Base-by-base conservation (phyloP, 2,113 vertebrate species). In the Bos javanicus region DNA sequence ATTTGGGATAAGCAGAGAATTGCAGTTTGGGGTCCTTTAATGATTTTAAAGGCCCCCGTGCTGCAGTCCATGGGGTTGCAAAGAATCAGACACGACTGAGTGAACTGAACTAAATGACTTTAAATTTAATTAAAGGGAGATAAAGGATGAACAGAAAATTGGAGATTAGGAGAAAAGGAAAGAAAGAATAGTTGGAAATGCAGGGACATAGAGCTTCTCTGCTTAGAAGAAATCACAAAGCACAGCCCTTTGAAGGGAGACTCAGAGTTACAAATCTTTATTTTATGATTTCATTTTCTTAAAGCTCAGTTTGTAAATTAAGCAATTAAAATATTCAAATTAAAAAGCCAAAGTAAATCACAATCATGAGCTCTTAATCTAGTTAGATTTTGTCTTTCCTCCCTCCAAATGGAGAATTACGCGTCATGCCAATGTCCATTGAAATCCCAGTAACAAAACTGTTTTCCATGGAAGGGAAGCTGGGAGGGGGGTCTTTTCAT, bases 271-370 rank as follows among this genome's bases (percentile, higher is more conserved):
- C 74, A 89, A 91, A 90, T 93, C 93, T 94, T 62, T 54, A 82
- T 84, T 91, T 19, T 80, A 17, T 48, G 8, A 21, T 96, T 92
- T 90, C 71, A 71, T 52, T 96, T 96, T 90, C 83, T 94, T 87
- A 96, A 95, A 92, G 57, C 52, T 95, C 80, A 92, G 80, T 95
- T 83, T 97, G 93, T 90, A 94, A 97, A 96, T 39, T 26, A 84
- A 90, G 74, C 52, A 96, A 97, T 93, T 95, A 97, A 97, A 95
- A 90, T 90, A 89, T 90, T 98, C 87, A 94, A 94, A 95, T 93
- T 96, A 62, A 92, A 90, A 97, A 95, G 80, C 23, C 59, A 82
- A 96, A 87, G 74, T 96, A 96, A 97, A 94, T 98, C 84, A 95
- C 71, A 92, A 64, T 92, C 87, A 95, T n/a, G 90, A 97, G 88